Evolutionary conservation across 35 echinoderm and acorn worm genomes (phyloP).

Genomic region (Ophioderma brevispina): DNA sequence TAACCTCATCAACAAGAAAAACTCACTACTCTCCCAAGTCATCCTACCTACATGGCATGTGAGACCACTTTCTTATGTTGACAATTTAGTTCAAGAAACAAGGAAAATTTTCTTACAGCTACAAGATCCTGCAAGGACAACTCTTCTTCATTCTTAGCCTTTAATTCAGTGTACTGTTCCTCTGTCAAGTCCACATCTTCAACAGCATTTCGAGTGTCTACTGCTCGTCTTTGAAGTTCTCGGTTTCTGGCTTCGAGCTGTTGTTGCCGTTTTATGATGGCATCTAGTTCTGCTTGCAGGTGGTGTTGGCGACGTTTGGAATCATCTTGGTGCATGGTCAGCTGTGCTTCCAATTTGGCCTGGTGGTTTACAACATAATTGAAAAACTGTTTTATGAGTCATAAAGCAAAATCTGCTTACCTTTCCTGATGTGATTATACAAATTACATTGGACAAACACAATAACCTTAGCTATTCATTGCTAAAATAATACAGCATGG

Average conservation of each 20-base stretch:
- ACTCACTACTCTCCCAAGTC: too few relatives aligned
- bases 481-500: too few relatives aligned
- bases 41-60: too few relatives aligned
- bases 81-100: too few relatives aligned
- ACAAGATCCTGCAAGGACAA: conserved; percentile 75
- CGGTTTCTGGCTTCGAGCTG: conserved; percentile 81
- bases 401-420: too few relatives aligned
- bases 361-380: too few relatives aligned
- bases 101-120: conserved; percentile 75
- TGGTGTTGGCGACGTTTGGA: conserved; percentile 47
- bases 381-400: too few relatives aligned
- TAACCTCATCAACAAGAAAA: too few relatives aligned
- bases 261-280: conserved; percentile 72
- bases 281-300: conserved; percentile 71
- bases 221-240: conserved; percentile 64
- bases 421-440: too few relatives aligned
- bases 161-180: conserved; percentile 58
- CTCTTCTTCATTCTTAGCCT: conserved; percentile 52
- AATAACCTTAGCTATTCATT: too few relatives aligned
- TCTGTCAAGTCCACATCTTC: conserved; percentile 77
- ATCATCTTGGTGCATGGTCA: conserved; percentile 85
- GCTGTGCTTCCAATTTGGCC: conserved; percentile 89
- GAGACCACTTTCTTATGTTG: too few relatives aligned
- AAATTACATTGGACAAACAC: too few relatives aligned
- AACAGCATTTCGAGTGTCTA: conserved; percentile 66